Percentiles rank a stretch among this genome's conserved stretches.
phyloP scores from a whole-genome alignment of 2,113 vertebrate species.

The Anarrhichthys ocellatus region DNA sequence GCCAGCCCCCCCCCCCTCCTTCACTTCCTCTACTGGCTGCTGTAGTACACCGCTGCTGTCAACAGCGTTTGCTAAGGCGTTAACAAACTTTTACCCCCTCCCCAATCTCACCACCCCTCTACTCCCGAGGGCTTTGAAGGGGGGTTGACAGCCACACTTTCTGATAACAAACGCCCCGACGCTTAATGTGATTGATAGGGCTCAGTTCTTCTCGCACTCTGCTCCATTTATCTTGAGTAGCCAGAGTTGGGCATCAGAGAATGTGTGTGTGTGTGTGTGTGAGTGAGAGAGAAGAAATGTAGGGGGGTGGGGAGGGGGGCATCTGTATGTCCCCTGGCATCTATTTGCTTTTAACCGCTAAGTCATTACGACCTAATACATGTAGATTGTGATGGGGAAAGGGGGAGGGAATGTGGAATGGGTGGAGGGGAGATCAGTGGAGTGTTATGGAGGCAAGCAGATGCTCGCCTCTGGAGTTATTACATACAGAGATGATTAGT shows the following conservation, averaged over 20 bases:
- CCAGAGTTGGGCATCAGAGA: conserved; percentile 88
- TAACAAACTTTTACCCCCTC: conserved; percentile 55
- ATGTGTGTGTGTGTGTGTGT: conserved; percentile 69
- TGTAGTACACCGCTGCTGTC: conserved; percentile 2
- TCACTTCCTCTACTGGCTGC: conserved; percentile 16
- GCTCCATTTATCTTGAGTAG: conserved; percentile 94
- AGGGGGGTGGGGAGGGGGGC: conserved; percentile 2
- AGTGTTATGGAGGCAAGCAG: conserved; percentile 90
- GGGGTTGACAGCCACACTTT: conserved; percentile 72
- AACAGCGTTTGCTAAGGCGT: conserved; percentile 37
- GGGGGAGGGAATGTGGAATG: conserved; percentile 90
- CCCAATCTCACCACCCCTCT: neutral
- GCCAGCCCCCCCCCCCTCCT: neutral
- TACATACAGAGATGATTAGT: conserved; percentile 95
- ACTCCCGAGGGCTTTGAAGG: conserved; percentile 14
- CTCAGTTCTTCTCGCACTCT: conserved; percentile 89
- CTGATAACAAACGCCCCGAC: conserved; percentile 89
- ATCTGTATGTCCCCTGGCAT: conserved; percentile 89
- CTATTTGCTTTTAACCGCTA: conserved; percentile 98
- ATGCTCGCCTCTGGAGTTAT: conserved; percentile 95
- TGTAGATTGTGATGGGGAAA: conserved; percentile 86
- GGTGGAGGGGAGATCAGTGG: conserved; percentile 60
- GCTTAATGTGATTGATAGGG: conserved; percentile 94
- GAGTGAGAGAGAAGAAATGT: neutral
- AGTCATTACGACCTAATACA: conserved; percentile 91